Conservation (phyloP, 2,797 vertebrate species). For the Peromyscus nudipes region DNA sequence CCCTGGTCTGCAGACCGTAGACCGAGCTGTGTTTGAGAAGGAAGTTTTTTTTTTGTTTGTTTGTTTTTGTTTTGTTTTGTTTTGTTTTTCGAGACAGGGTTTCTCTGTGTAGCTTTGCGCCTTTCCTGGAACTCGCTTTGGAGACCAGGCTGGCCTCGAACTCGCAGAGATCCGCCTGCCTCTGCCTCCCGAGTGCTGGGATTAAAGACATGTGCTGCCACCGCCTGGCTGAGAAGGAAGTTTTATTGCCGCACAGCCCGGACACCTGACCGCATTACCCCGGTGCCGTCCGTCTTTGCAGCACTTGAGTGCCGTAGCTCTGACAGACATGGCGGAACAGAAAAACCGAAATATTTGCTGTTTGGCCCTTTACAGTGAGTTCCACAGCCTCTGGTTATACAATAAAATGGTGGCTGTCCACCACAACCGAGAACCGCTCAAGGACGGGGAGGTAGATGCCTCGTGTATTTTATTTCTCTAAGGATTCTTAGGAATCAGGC, state of each 20-base stretch:
- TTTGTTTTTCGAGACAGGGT: too few relatives aligned
- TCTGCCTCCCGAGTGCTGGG: too few relatives aligned
- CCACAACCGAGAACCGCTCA: background rate
- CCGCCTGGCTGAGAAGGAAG: background rate
- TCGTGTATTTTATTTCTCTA: slow-evolving; percentile 12
- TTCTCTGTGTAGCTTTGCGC: too few relatives aligned
- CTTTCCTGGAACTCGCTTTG: too few relatives aligned
- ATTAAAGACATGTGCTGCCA: too few relatives aligned
- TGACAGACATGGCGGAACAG: background rate
- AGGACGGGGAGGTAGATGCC: background rate
- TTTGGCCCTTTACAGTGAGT: background rate
- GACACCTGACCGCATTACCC: background rate
- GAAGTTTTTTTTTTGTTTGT: background rate
- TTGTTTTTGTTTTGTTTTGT: too few relatives aligned
- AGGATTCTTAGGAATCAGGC: background rate
- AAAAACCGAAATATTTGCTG: background rate
- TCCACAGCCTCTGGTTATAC: background rate
- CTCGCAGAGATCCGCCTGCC: too few relatives aligned
- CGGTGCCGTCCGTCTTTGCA: background rate
- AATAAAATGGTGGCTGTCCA: background rate
- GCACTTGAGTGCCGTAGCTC: background rate
- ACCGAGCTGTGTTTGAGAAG: background rate
- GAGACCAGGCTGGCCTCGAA: too few relatives aligned
- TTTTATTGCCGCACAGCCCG: background rate
- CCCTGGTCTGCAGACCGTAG: background rate